Evolutionary conservation across 2,797 vertebrate species (phyloP), one percentile per base, ranked within the genome.

Genomic region (Diplodus sargus): DNA sequence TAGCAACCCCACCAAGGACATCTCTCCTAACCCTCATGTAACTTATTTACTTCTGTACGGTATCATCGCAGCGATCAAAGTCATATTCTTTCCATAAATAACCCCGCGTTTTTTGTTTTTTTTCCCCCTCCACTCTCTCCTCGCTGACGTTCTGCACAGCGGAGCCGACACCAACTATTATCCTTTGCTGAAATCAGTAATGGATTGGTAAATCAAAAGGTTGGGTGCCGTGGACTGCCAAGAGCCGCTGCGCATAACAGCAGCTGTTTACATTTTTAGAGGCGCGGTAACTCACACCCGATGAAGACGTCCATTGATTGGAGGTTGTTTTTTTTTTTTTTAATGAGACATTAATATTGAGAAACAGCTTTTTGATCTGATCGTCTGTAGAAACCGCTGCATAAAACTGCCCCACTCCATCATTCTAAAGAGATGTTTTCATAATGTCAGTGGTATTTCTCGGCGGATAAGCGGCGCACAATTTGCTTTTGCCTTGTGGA

Each of bases 1-100:
- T 92, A 52, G 90, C 86, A 92, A 89, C 91, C 51, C 13, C 1
- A 74, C 57, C 87, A 84, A 92, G 90, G 90, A 88, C 90, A 91
- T 90, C 75, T 81, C 78, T 78, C 28, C 58, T 79, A 77, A 83
- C 81, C 86, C 65, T 42, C 14, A 47, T 82, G 67, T 66, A 87
- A 89, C 79, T 87, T 90, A 88, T 92, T 90, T 89, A 86, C 80
- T 87, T 80, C 20, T 48, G 60, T 68, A 68, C 48, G 47, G 1
- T 86, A 91, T 90, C 87, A 82, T 85, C 81, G 28, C 68, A 49
- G 13, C 71, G 76, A 92, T 93, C 89, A 87, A 89, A 93, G 84
- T 86, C 79, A 78, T 79, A 83, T 78, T 89, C 65, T 78, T 74
- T 81, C 54, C 62, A 70, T 84, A 86, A 90, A 91, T 78, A 89